Evolutionary conservation across 2,888 invertebrate species (phyloP).

Genomic region (Nomada goodeniana): DNA sequence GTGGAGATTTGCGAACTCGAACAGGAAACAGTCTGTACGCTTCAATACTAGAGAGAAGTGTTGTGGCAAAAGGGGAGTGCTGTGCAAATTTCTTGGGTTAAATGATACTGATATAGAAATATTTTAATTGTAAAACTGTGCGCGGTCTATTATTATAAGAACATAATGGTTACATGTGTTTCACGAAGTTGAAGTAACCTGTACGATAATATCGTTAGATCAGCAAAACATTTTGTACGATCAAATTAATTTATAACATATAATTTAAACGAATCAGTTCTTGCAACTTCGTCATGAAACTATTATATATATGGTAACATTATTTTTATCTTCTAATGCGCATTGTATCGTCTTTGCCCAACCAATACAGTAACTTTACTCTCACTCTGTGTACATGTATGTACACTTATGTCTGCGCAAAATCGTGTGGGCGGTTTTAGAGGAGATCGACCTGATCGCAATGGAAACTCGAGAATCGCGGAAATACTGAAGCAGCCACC

Average conservation of each 20-base stretch:
- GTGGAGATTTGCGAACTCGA: not conserved
- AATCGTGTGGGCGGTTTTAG: slow-evolving; percentile 60
- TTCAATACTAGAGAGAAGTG: not conserved
- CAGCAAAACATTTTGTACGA: no score
- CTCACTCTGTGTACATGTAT: slow-evolving; percentile 52
- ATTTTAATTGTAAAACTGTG: not conserved
- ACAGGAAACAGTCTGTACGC: not conserved
- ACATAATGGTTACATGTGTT: not conserved
- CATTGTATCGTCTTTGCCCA: not conserved
- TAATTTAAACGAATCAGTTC: no score
- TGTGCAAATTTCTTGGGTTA: not conserved
- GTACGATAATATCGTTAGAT: no score
- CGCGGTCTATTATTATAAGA: not conserved
- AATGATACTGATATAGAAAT: not conserved
- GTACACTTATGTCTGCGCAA: not conserved
- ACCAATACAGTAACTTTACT: slow-evolving; percentile 12
- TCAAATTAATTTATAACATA: no score
- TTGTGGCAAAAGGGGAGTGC: not conserved
- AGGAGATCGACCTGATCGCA: slow-evolving; percentile 52
- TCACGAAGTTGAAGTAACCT: no score
- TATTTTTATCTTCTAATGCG: no score
- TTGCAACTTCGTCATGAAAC: no score
- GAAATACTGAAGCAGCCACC: slow-evolving; percentile 33
- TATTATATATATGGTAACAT: no score
- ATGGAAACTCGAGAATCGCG: slow-evolving; percentile 58